Base-by-base conservation (phyloP, 2,113 vertebrate species). In the Polypterus bichir region DNA sequence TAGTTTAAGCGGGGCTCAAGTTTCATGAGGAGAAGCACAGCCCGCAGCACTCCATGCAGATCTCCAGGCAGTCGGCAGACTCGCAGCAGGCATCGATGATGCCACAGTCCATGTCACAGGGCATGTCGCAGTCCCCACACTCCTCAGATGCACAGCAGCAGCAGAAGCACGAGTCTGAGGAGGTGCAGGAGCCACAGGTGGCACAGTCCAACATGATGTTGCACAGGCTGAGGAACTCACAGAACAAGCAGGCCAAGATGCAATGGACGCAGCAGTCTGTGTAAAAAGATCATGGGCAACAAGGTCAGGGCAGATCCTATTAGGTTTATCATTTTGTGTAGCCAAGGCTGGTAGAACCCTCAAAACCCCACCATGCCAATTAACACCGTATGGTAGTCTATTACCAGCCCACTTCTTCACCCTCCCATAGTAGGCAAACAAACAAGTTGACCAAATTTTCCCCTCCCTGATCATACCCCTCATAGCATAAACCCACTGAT, bases 31-130 rank as follows among this genome's bases (percentile, higher is more conserved):
- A 97, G 81, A 99, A 97, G 81, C 96, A 99, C 66, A 99, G 91
- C 59, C 95, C 96, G 3, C 96, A 99, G 82, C 96, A 99, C 83
- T 98, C 96, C 94, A 99, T 98, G 77, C 96, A 99, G 83, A 99
- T 98, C 86, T 99, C 96, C 71, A 99, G 87, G 81, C 96, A 98
- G 88, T 99, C 95, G 1, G 95, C 93, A 0, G 96, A 99, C 85
- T 98, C 96, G 61, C 96, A 99, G 88, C 96, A 99, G 69, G 94
- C 96, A 51, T 99, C 96, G 49, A 99, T 88, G 83, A 99, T 97
- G 79, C 96, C 96, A 59, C 96, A 99, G 90, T 99, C 96, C 86
- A 95, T 92, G 86, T 94, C 95, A 59, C 96, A 99, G 68, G 95
- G 94, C 74, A 97, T 89, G 77, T 93, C 93, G 52, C 94, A 97